A percentile compares a stretch with the other conserved stretches of the same genome.
These are phyloP conservation scores for Cataglyphis altisquamis DNA, from an alignment of 2,888 invertebrate genomes.

Conservation along the genomic window DNA sequence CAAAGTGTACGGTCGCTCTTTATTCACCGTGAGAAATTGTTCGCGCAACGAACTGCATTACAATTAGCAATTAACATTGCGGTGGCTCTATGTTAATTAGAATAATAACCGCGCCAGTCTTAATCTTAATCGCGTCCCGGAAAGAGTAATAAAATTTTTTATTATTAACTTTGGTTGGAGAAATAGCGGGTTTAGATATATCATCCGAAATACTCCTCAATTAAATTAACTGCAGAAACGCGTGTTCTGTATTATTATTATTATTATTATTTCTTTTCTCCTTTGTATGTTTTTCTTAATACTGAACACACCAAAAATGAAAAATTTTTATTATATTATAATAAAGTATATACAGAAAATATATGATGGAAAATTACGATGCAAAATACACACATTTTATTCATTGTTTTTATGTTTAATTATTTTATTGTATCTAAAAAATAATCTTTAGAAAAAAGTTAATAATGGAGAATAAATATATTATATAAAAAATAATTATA, in stretches of 20 bases:
- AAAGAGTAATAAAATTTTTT: slow-evolving; percentile 40
- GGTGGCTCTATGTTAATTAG: slow-evolving; percentile 63
- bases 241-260: not conserved
- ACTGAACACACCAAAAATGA: not conserved
- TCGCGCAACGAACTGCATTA: slow-evolving; percentile 60
- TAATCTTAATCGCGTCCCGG: slow-evolving; percentile 38
- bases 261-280: not conserved
- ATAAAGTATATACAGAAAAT: not conserved
- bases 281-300: not conserved
- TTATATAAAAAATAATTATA: not conserved
- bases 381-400: not conserved
- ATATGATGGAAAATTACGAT: not conserved
- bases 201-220: slow-evolving; percentile 16
- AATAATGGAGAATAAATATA: not conserved
- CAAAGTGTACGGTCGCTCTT: slow-evolving; percentile 33
- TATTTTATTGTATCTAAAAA: not conserved
- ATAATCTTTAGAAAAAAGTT: not conserved
- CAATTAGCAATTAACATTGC: slow-evolving; percentile 67
- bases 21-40: slow-evolving; percentile 57
- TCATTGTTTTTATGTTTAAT: not conserved
- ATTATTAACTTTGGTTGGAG: slow-evolving; percentile 10
- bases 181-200: not conserved
- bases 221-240: slow-evolving; percentile 17
- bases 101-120: slow-evolving; percentile 46
- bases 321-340: not conserved